Evolutionary conservation across 1,140 invertebrate species (phyloP).

Genomic region (Macrostomum lignano): DNA sequence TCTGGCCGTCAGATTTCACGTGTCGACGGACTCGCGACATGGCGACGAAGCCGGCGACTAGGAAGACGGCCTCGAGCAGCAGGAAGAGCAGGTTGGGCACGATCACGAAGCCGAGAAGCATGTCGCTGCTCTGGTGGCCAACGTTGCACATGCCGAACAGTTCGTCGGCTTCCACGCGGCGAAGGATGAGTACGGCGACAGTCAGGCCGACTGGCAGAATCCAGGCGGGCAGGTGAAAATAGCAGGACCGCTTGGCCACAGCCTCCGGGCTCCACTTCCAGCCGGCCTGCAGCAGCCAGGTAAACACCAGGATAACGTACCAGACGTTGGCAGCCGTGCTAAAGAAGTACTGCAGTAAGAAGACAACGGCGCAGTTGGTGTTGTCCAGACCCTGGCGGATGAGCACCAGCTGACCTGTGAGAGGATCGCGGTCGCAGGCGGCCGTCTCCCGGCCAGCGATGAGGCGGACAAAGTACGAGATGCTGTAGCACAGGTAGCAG

Average conservation of each 20-base stretch:
- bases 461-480: conserved; percentile 55
- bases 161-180: conserved; percentile 39
- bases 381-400: conserved; percentile 51
- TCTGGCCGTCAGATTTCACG: conserved; percentile 19
- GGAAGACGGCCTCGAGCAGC: conserved; percentile 26
- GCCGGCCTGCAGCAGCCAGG: conserved; percentile 51
- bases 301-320: conserved; percentile 48
- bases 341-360: conserved; percentile 61
- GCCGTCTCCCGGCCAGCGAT: conserved; percentile 36
- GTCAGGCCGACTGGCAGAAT: conserved; percentile 52
- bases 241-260: conserved; percentile 46
- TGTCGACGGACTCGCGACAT: conserved; percentile 30
- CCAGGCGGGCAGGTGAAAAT: conserved; percentile 55
- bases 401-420: conserved; percentile 32
- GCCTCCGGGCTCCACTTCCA: conserved; percentile 63
- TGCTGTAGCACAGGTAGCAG: conserved; percentile 77
- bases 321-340: conserved; percentile 52
- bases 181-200: conserved; percentile 50
- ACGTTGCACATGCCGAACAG: conserved; percentile 61
- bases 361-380: conserved; percentile 50
- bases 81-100: conserved; percentile 30
- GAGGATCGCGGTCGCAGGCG: conserved; percentile 33
- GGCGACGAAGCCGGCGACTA: conserved; percentile 31
- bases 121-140: conserved; percentile 49
- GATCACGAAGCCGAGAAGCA: conserved; percentile 32